Base-by-base conservation (phyloP, 2,888 invertebrate species). In the Actias luna region DNA sequence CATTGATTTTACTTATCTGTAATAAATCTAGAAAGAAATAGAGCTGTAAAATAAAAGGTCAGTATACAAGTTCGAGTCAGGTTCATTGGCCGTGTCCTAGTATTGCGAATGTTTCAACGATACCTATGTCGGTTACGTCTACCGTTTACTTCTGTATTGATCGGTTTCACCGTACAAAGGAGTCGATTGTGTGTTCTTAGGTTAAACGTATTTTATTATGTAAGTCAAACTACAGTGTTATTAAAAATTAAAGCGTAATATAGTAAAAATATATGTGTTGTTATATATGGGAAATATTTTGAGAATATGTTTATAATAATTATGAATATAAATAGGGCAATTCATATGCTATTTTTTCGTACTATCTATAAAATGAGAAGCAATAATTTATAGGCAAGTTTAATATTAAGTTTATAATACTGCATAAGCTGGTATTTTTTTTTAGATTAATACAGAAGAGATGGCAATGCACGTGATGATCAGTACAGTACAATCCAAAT, bases 101-200 rank as follows among this genome's bases (percentile, higher is more conserved):
- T 68, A 69, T 69, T 62, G 66, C 70, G 66, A 67, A 69, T 65
- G 69, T 67, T 69, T 66, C 36, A 61, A 65, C 60, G 60, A 60
- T 64, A 61, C 58, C 65, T 69, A n/a, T n/a, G n/a, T n/a, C n/a
- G n/a, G n/a, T n/a, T n/a, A 66, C 66, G 66, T 63, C 57, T 59
- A 62, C 66, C 67, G 69, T 69, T 66, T 69, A 69, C 65, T 62
- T 70, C 63, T 64, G 61, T 76, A 79, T 79, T 68, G 78, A 78
- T 79, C 76, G 69, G 61, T 60, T 60, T 59, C 31, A 42, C 33
- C 42, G 61, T 33, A 59, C 55, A 59, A 50, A 59, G 59, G 55
- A 27, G 31, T n/a, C 50, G 35, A 29, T 27, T 61, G 31, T 36
- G 42, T 25, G 36, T 57, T 2, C 36, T 66, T 65, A 67, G 65